Percentiles rank a stretch among this genome's conserved stretches.
phyloP scores from a whole-genome alignment of 2,797 vertebrate genomes.

The Sebastes hopkinsi region DNA sequence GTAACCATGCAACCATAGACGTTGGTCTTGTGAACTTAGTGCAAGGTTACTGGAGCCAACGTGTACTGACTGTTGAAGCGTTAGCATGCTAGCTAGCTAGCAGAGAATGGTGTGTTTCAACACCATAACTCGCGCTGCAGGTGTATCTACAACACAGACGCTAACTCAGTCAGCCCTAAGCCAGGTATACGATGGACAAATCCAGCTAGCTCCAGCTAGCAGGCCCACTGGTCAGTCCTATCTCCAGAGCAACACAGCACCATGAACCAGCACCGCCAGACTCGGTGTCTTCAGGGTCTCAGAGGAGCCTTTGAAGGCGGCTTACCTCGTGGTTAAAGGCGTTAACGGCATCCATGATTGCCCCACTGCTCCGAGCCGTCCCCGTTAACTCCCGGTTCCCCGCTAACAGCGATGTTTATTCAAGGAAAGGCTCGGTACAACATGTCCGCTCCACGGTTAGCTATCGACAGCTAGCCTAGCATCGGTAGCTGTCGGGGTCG shows the following conservation, averaged over 20 bases:
- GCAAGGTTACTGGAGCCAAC: background rate
- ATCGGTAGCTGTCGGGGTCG: conserved; percentile 64
- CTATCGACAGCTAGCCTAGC: conserved; percentile 75
- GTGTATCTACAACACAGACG: background rate
- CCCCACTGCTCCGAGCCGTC: conserved; percentile 38
- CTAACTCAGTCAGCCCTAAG: background rate
- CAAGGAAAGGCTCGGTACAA: conserved; percentile 77
- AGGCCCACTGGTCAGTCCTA: conserved; percentile 51
- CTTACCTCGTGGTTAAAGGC: conserved; percentile 87
- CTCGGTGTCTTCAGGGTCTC: conserved; percentile 28
- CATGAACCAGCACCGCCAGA: conserved; percentile 46
- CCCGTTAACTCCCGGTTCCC: conserved; percentile 54
- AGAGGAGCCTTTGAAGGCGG: background rate
- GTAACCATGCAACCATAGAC: conserved; percentile 16
- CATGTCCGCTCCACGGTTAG: conserved; percentile 83
- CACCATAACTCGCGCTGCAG: background rate
- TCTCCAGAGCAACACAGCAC: conserved; percentile 46
- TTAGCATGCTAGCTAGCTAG: background rate
- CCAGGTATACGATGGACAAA: background rate
- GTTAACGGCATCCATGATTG: conserved; percentile 87
- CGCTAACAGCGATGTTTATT: conserved; percentile 64
- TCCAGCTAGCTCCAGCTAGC: conserved; percentile 20
- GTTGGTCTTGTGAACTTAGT: conserved; percentile 22
- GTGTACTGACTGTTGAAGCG: background rate
- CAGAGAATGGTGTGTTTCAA: background rate